These are phyloP conservation scores for Solea solea DNA, from an alignment of 2,113 vertebrate species.

Conservation along the genomic window DNA sequence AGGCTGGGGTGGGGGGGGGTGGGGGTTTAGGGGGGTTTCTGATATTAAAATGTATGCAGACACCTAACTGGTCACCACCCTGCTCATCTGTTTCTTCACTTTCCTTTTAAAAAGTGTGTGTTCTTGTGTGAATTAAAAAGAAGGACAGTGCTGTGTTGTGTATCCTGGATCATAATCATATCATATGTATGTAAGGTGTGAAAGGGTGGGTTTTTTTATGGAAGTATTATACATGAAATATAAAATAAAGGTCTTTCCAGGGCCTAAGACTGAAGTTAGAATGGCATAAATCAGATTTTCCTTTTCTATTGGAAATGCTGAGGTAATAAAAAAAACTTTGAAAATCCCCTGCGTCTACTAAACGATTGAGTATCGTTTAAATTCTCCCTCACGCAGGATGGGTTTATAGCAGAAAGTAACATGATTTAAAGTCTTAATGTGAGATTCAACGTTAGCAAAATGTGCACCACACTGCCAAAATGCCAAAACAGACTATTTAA, in stretches of 20 bases:
- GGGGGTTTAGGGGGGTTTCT: constrained; percentile 39
- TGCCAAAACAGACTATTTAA: constrained; percentile 11
- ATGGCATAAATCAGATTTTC: not conserved
- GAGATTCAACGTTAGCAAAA: constrained; percentile 2
- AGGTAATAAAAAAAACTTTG: constrained; percentile 7
- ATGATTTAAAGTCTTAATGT: constrained; percentile 21
- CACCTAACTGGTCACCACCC: constrained; percentile 49
- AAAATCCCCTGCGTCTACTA: constrained; percentile 7
- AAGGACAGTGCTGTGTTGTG: not conserved
- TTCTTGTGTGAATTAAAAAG: constrained; percentile 22
- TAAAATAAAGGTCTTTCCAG: not conserved
- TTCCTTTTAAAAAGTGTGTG: constrained; percentile 5
- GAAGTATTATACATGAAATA: not conserved
- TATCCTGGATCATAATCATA: not conserved
- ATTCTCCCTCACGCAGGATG: not conserved
- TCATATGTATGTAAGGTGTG: constrained; percentile 8
- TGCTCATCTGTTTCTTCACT: constrained; percentile 33
- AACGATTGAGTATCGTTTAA: constrained; percentile 18
- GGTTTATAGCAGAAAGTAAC: constrained; percentile 9
- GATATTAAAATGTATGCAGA: constrained; percentile 73
- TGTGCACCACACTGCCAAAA: not conserved
- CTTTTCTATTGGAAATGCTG: constrained; percentile 9
- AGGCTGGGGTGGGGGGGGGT: no score
- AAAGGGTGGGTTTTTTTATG: constrained; percentile 5
- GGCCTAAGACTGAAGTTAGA: not conserved